phyloP scores from a whole-genome alignment of 2,888 invertebrate species.

The Dorcus parallelipipedus region DNA sequence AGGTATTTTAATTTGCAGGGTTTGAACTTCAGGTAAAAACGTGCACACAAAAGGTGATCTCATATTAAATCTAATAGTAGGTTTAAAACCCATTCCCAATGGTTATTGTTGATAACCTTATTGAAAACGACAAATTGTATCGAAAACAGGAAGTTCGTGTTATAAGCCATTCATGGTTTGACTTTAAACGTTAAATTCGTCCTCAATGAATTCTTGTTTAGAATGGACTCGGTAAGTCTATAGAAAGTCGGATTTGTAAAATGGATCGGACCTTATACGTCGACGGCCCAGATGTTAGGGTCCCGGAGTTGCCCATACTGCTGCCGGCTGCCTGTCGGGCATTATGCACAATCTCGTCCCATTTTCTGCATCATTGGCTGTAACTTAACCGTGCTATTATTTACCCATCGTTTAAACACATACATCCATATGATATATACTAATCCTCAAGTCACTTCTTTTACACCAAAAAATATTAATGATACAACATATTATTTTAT shows the following conservation, averaged over 20 bases:
- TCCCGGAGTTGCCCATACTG: conserved; percentile 5
- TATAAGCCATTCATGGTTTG: conserved; percentile 43
- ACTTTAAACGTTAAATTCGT: conserved; percentile 33
- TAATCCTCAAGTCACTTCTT: not conserved
- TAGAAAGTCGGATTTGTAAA: conserved; percentile 41
- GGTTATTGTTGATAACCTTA: conserved; percentile 46
- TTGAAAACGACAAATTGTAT: conserved; percentile 50
- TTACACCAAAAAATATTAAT: too few species aligned
- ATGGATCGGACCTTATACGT: conserved; percentile 33
- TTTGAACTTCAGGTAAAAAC: not conserved
- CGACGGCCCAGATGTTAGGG: conserved; percentile 40
- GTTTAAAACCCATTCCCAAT: conserved; percentile 47
- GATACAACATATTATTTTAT: too few species aligned
- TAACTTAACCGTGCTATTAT: conserved; percentile 36
- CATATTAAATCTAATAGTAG: conserved; percentile 48
- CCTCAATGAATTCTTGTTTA: conserved; percentile 45
- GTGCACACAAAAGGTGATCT: conserved; percentile 24
- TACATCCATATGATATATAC: not conserved
- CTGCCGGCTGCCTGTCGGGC: conserved; percentile 24
- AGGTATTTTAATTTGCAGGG: too few species aligned
- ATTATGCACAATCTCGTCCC: conserved; percentile 42
- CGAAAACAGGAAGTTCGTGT: conserved; percentile 51
- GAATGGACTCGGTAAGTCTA: conserved; percentile 43
- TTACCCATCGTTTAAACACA: conserved; percentile 10
- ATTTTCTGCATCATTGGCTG: conserved; percentile 47